Evolutionary conservation across 2,888 invertebrate species (phyloP).

Genomic region (Morpho helenor): DNA sequence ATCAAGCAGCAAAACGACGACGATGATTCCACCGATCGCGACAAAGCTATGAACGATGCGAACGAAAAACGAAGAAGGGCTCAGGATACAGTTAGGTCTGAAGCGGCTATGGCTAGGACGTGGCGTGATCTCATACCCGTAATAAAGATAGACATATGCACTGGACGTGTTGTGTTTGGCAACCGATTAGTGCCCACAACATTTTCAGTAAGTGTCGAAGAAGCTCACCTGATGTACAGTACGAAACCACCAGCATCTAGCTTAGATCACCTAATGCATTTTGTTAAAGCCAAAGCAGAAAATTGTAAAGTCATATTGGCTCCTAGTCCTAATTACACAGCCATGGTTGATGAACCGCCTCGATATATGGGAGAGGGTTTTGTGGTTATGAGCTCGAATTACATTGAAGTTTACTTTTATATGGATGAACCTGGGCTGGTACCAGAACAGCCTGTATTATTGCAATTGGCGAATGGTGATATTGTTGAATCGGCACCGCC

Average conservation of each 20-base stretch:
- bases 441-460: conserved; percentile 93
- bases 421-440: conserved; percentile 98
- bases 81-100: conserved; percentile 80
- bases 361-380: conserved; percentile 98
- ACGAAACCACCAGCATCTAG: conserved; percentile 96
- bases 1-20: conserved; percentile 84
- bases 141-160: conserved; percentile 95
- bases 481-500: conserved; percentile 95
- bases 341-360: conserved; percentile 96
- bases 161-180: conserved; percentile 95
- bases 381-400: conserved; percentile 96
- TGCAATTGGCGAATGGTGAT: conserved; percentile 95
- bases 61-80: conserved; percentile 78
- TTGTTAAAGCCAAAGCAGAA: conserved; percentile 95
- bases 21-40: conserved; percentile 75
- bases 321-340: conserved; percentile 97
- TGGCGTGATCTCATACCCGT: conserved; percentile 98
- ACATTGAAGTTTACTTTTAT: conserved; percentile 96
- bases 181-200: conserved; percentile 97
- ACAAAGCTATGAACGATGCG: conserved; percentile 81
- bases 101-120: conserved; percentile 91
- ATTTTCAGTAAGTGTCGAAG: conserved; percentile 94
- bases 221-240: conserved; percentile 96
- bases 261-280: conserved; percentile 97
- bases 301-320: conserved; percentile 97